Percentiles rank a stretch among this genome's conserved stretches.
Conservation (phyloP, 2,797 vertebrate species). For the Chanos chanos region DNA sequence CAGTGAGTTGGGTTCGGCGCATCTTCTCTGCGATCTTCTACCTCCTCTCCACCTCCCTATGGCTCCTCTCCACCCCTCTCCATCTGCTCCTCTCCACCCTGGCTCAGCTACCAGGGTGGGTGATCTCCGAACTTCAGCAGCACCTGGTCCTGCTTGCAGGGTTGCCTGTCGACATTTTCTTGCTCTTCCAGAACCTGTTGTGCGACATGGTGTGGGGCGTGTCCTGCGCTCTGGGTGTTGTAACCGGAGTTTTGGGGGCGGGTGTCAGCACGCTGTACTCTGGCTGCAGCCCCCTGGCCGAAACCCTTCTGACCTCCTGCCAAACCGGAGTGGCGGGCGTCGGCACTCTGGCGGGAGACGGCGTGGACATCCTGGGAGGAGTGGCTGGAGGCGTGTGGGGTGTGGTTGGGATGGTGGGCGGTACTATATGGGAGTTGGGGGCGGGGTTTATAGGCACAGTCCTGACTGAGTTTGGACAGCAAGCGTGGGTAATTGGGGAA, state of each 20-base stretch:
- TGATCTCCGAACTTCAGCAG: slow-evolving; percentile 65
- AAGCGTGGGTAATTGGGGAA: slow-evolving; percentile 55
- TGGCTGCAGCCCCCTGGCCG: slow-evolving; percentile 58
- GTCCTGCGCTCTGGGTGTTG: slow-evolving; percentile 45
- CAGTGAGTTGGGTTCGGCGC: slow-evolving; percentile 46
- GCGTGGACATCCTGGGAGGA: slow-evolving; percentile 52
- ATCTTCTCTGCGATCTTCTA: slow-evolving; percentile 53
- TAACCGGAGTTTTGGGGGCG: slow-evolving; percentile 46
- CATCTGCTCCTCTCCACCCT: slow-evolving; percentile 59
- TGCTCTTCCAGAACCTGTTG: slow-evolving; percentile 60
- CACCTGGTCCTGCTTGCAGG: slow-evolving; percentile 62
- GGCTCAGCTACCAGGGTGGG: slow-evolving; percentile 64
- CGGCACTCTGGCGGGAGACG: slow-evolving; percentile 62
- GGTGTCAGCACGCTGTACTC: slow-evolving; percentile 48
- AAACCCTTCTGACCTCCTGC: slow-evolving; percentile 56
- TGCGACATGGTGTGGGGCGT: slow-evolving; percentile 60
- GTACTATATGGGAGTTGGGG: slow-evolving; percentile 55
- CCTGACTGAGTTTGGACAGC: slow-evolving; percentile 64
- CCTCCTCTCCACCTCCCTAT: slow-evolving; percentile 59
- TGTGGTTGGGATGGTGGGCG: slow-evolving; percentile 59
- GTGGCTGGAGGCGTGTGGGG: slow-evolving; percentile 58
- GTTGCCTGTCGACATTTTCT: slow-evolving; percentile 59
- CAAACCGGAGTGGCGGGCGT: slow-evolving; percentile 59
- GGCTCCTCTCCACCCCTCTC: slow-evolving; percentile 61
- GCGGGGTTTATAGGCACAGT: slow-evolving; percentile 59